Evolutionary conservation across 2,797 vertebrate species (phyloP).

Genomic region (Halcyon chelicuti): DNA sequence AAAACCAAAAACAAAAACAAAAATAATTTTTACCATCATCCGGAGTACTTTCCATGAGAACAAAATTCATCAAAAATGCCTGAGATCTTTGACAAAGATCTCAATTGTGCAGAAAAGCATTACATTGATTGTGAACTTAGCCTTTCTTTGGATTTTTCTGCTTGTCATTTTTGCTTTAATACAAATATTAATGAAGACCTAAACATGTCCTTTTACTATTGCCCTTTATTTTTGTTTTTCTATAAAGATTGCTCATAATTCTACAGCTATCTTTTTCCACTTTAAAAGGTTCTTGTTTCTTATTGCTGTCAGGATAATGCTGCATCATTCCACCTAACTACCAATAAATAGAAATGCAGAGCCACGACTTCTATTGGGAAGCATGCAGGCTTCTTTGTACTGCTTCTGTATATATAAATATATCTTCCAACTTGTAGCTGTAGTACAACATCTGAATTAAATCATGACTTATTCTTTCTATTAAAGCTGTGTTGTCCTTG

Average conservation of each 20-base stretch:
- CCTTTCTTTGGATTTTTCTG: conserved; percentile 13
- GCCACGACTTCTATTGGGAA: conserved; percentile 48
- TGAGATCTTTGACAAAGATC: conserved; percentile 24
- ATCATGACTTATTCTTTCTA: conserved; percentile 70
- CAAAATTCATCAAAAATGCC: conserved; percentile 32
- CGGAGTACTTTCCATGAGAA: conserved; percentile 24
- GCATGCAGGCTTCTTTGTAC: conserved; percentile 30
- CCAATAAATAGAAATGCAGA: conserved; percentile 60
- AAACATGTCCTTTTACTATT: background rate
- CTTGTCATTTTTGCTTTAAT: conserved; percentile 56
- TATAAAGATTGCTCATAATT: conserved; percentile 26
- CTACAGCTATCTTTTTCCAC: conserved; percentile 17
- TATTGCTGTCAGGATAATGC: conserved; percentile 50
- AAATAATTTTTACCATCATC: conserved; percentile 45
- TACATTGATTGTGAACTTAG: conserved; percentile 13
- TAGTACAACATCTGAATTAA: conserved; percentile 59
- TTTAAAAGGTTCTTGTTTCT: conserved; percentile 43
- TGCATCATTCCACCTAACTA: conserved; percentile 54
- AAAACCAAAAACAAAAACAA: background rate
- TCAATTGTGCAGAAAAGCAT: conserved; percentile 1
- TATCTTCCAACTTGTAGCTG: conserved; percentile 31
- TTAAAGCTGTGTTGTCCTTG: conserved; percentile 59
- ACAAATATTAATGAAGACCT: conserved; percentile 57
- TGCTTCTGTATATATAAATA: conserved; percentile 8
- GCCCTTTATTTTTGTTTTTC: conserved; percentile 57